These are phyloP conservation scores for Calypte anna DNA, from an alignment of 2,113 vertebrate genomes.

Conservation along the genomic window DNA sequence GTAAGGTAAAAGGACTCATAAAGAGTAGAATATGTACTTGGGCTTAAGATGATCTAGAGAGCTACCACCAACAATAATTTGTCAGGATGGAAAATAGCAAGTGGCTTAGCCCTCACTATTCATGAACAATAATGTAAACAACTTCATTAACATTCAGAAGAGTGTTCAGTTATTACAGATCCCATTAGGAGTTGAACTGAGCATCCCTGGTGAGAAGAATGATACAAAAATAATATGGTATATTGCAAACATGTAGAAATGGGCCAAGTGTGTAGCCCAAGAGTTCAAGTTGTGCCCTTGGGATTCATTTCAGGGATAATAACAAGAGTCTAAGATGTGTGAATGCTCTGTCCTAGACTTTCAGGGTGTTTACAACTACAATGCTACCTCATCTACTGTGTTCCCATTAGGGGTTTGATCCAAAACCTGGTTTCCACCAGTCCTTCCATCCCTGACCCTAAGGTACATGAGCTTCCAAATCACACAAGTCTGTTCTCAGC, in stretches of 20 bases:
- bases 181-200: not conserved
- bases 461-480: not conserved
- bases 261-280: not conserved
- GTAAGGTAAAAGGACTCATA: not conserved
- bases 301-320: not conserved
- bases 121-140: not conserved
- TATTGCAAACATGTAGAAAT: not conserved
- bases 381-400: not conserved
- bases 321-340: not conserved
- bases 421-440: not conserved
- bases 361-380: not conserved
- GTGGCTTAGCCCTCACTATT: not conserved
- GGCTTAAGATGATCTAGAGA: not conserved
- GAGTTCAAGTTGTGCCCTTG: not conserved
- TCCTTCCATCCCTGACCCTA: not conserved
- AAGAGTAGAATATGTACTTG: not conserved
- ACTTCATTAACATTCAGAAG: not conserved
- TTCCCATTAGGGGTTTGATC: not conserved
- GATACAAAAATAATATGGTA: not conserved
- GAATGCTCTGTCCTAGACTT: not conserved
- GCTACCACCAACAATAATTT: not conserved
- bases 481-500: rapidly evolving
- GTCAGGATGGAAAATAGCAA: not conserved
- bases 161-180: not conserved
- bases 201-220: rapidly evolving